phyloP scores from a whole-genome alignment of 2,797 vertebrate species.

The Masticophis lateralis region DNA sequence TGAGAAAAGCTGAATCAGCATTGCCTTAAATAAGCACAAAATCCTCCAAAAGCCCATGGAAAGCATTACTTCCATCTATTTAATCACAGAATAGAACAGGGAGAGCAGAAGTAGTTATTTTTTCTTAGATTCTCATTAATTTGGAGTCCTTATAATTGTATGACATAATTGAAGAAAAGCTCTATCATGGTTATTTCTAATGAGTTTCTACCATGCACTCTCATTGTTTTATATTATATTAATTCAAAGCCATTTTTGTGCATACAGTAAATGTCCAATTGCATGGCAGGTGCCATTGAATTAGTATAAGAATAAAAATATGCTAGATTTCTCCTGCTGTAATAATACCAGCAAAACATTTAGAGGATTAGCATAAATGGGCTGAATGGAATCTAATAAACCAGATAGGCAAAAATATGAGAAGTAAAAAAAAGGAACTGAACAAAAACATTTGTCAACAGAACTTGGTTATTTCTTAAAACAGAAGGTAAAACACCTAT shows the following conservation, averaged over 20 bases:
- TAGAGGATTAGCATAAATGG: background rate
- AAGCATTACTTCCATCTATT: no score
- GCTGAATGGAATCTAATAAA: slow-evolving; percentile 12
- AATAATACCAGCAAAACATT: slow-evolving; percentile 23
- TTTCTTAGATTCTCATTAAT: no score
- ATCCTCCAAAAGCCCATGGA: no score
- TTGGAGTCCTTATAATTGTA: no score
- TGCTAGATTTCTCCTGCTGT: slow-evolving; percentile 9
- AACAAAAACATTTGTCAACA: background rate
- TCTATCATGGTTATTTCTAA: no score
- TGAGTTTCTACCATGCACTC: no score
- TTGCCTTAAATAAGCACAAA: no score
- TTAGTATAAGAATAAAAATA: slow-evolving; percentile 36
- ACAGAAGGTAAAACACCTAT: background rate
- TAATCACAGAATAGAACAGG: no score
- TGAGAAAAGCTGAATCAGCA: no score
- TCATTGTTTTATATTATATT: background rate
- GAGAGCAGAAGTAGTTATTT: no score
- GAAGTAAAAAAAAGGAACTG: background rate
- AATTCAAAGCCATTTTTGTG: slow-evolving; percentile 37
- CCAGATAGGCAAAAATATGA: background rate
- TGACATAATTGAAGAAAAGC: no score
- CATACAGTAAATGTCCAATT: slow-evolving; percentile 1
- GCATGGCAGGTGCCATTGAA: slow-evolving; percentile 41
- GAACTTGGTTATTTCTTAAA: background rate